phyloP scores from a whole-genome alignment of 64 coral and sea anemone species.

The Pachyseris speciosa region DNA sequence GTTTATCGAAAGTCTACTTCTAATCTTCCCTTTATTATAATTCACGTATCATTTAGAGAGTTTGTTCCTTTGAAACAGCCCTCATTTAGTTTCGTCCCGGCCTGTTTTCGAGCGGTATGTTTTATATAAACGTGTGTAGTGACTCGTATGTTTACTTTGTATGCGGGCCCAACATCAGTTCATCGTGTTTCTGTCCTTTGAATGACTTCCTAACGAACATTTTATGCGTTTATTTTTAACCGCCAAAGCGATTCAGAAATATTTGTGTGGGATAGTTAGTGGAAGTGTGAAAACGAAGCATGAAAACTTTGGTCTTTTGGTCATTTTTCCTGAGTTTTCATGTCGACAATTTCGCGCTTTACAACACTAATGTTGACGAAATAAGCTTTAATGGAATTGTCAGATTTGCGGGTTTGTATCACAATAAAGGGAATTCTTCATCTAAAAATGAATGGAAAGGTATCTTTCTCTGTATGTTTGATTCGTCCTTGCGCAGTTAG shows the following conservation, averaged over 20 bases:
- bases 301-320: not conserved
- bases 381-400: no score
- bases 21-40: not conserved
- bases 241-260: not conserved
- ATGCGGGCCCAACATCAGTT: not conserved
- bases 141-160: slow-evolving; percentile 1
- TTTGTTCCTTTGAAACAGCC: not conserved
- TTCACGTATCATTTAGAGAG: not conserved
- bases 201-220: slow-evolving; percentile 23
- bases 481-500: not conserved
- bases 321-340: no score
- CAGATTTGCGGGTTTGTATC: not conserved
- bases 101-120: not conserved
- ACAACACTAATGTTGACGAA: no score
- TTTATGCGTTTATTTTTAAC: not conserved
- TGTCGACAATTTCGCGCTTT: no score
- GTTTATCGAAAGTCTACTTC: not conserved
- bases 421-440: not conserved
- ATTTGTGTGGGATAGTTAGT: not conserved
- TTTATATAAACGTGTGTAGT: not conserved
- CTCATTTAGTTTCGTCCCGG: not conserved
- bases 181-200: not conserved
- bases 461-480: not conserved
- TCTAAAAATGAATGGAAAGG: not conserved
- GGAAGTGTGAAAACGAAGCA: not conserved